Base-by-base conservation (phyloP, 2,113 vertebrate species). In the Prolemur simus region DNA sequence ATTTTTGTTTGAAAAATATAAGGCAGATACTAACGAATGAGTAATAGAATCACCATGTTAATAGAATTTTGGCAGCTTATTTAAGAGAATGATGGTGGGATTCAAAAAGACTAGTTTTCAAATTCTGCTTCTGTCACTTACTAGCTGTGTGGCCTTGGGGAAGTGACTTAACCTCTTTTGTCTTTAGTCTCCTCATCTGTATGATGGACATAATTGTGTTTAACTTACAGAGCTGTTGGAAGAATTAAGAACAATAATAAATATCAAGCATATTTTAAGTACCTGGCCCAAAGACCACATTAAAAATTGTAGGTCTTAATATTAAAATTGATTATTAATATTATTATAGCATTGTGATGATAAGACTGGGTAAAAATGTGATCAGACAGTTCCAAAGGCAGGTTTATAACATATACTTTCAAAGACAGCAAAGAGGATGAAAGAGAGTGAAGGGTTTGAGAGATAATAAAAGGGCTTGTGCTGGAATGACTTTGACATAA, bases 1-100 rank as follows among this genome's bases (percentile, higher is more conserved):
- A 78, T 76, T 80, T 95, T 91, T 95, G 21, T 93, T 89, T 71
- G 27, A 73, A 84, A 95, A 87, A 66, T 37, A 42, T 25, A 92
- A 96, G 27, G 45, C 23, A 37, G 54, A 13, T 81, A 74, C 76
- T 91, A 95, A 52, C 47, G 52, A 92, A 86, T 39, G 86, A 87
- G 2, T 47, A 77, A 85, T 2, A 63, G 66, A 91, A 60, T 83
- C 29, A 49, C n/a, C 56, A 83, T 37, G 10, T 83, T 91, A 34
- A 80, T 81, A 66, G 1, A 82, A 11, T 89, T 91, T 69, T 29
- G 37, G 56, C 66, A 90, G 78, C 12, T 37, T 73, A 80, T 34
- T 91, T 58, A 60, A 83, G 45, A 95, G 63, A 94, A 81, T 27
- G 45, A 64, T 13, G 11, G n/a, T 76, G 49, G 52, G 34, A 71